Percentiles rank a stretch among this genome's conserved stretches.
Conservation (phyloP, 1,140 invertebrate species). For the Hyposmocoma kahamanoa region DNA sequence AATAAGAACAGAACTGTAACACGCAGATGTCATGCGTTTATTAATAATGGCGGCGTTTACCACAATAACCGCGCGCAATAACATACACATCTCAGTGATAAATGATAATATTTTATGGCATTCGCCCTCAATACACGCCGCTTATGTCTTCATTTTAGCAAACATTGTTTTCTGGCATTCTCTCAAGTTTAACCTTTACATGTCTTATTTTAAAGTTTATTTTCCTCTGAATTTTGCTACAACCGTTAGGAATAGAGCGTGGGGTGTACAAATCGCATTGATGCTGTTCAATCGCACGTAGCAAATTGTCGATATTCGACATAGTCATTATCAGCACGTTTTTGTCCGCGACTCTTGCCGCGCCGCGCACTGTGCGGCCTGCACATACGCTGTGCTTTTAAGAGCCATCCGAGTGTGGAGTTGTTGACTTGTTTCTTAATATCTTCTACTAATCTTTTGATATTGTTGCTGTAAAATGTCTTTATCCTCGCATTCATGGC, state of each 20-base stretch:
- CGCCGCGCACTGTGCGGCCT: conserved; percentile 20
- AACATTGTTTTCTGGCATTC: conserved; percentile 11
- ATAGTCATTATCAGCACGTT: conserved; percentile 44
- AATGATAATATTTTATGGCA: conserved; percentile 65
- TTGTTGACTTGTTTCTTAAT: no score
- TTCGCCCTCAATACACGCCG: conserved; percentile 47
- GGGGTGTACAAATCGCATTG: conserved; percentile 53
- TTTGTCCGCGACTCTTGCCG: conserved; percentile 22
- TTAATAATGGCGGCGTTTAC: conserved; percentile 57
- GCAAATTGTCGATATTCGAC: conserved; percentile 62
- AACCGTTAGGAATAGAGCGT: conserved; percentile 30
- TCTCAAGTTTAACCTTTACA: background rate
- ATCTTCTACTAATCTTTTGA: no score
- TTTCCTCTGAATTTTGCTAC: background rate
- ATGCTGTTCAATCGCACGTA: conserved; percentile 62
- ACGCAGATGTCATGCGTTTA: conserved; percentile 56
- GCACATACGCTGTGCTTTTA: no score
- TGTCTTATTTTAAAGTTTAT: background rate
- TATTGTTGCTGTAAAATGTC: no score
- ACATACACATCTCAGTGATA: conserved; percentile 61
- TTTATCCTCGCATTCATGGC: no score
- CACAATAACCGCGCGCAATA: conserved; percentile 56
- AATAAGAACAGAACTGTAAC: conserved; percentile 30
- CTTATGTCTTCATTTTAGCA: conserved; percentile 54
- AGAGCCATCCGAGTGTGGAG: no score